phyloP scores from a whole-genome alignment of 2,113 vertebrate species.

The Ceuthmochares aereus region DNA sequence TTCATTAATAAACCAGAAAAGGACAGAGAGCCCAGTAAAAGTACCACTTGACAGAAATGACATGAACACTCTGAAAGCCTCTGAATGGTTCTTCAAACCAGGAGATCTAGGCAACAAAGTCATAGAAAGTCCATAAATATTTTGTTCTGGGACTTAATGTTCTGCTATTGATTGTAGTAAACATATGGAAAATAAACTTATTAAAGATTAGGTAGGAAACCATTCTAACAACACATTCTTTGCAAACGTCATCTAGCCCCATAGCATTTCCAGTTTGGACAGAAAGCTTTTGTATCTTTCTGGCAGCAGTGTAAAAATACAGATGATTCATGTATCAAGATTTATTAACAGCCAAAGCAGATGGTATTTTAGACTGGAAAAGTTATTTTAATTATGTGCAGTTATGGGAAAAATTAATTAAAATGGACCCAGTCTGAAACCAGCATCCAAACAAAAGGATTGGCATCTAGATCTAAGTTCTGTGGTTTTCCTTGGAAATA shows the following conservation, averaged over 20 bases:
- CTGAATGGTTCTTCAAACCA: neutral
- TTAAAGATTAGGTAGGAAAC: conserved; percentile 29
- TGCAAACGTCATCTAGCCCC: conserved; percentile 8
- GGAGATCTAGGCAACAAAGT: neutral
- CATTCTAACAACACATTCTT: neutral
- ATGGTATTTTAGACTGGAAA: neutral
- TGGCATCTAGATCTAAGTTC: neutral
- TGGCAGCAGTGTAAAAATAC: neutral
- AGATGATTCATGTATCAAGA: neutral
- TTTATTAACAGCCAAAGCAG: neutral
- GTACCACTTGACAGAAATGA: neutral
- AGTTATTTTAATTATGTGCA: neutral
- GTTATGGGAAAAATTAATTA: neutral
- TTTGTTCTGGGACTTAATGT: neutral
- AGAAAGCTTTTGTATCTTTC: neutral
- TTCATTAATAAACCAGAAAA: neutral
- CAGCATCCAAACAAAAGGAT: neutral
- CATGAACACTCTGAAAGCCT: neutral
- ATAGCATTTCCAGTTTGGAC: neutral
- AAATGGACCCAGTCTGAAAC: neutral
- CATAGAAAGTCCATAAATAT: neutral
- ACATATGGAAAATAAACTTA: neutral
- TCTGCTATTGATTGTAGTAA: neutral
- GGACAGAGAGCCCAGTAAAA: neutral
- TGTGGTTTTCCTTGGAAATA: neutral